These are phyloP conservation scores for Xylocopa sonorina DNA, from an alignment of 1,140 invertebrate genomes.

Conservation along the genomic window DNA sequence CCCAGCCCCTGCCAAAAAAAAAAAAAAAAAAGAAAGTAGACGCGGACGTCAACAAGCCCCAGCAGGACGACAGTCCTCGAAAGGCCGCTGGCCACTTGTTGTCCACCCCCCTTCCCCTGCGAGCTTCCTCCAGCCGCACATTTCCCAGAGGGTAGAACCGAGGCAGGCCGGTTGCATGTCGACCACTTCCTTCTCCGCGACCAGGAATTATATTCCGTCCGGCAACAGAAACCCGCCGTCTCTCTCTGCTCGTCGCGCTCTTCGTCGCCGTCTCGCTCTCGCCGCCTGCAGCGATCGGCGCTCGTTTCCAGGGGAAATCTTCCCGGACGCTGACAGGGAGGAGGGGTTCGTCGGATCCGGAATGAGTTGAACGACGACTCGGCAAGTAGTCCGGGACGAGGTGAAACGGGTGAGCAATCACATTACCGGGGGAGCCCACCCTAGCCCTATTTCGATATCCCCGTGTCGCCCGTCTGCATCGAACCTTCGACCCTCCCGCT, in stretches of 20 bases:
- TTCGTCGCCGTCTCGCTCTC: neutral
- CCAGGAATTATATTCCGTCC: slow-evolving; percentile 66
- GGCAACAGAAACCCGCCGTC: slow-evolving; percentile 57
- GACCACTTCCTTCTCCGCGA: slow-evolving; percentile 43
- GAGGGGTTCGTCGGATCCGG: slow-evolving; percentile 64
- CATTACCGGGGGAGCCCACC: slow-evolving; percentile 70
- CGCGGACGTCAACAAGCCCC: slow-evolving; percentile 26
- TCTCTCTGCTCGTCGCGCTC: neutral
- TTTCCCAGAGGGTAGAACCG: slow-evolving; percentile 41
- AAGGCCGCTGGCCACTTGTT: slow-evolving; percentile 54
- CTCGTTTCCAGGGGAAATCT: slow-evolving; percentile 71
- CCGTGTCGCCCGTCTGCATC: slow-evolving; percentile 60
- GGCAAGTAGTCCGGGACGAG: slow-evolving; percentile 68
- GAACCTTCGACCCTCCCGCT: slow-evolving; percentile 57
- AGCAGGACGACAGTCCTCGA: slow-evolving; percentile 22
- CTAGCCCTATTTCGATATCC: slow-evolving; percentile 74
- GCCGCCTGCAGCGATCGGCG: slow-evolving; percentile 1
- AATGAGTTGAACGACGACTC: slow-evolving; percentile 56
- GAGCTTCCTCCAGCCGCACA: slow-evolving; percentile 21
- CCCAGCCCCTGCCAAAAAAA: neutral
- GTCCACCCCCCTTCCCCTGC: slow-evolving; percentile 48
- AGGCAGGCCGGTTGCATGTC: slow-evolving; percentile 34
- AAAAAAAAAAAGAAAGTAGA: neutral
- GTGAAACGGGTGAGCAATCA: slow-evolving; percentile 75
- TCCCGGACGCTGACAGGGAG: slow-evolving; percentile 59